Evolutionary conservation across 2,797 vertebrate species (phyloP).

Genomic region (Mionectes olivaceus): DNA sequence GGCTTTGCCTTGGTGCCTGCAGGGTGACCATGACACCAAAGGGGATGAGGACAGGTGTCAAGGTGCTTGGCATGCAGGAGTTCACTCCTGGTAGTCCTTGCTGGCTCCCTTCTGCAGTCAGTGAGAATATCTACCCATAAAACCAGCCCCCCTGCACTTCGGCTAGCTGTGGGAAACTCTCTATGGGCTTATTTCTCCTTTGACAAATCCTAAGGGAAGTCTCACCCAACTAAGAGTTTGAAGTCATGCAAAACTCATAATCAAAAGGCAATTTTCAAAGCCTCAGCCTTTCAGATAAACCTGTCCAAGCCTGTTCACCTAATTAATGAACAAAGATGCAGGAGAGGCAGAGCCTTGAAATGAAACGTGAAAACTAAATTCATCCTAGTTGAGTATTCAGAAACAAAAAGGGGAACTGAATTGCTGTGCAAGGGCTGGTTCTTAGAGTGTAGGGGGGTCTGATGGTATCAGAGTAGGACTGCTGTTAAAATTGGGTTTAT

Average conservation of each 20-base stretch:
- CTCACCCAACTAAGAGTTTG: not conserved
- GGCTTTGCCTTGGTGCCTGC: not conserved
- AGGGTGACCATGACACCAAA: not conserved
- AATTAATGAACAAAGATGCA: not conserved
- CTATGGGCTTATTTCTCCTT: not conserved
- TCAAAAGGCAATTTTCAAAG: not conserved
- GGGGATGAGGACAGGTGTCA: not conserved
- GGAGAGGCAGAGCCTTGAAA: not conserved
- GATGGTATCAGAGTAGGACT: not conserved
- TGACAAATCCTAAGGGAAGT: not conserved
- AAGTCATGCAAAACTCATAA: not conserved
- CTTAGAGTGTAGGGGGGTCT: not conserved
- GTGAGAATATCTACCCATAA: not conserved
- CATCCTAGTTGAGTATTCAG: not conserved
- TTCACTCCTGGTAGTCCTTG: not conserved
- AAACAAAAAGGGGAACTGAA: not conserved
- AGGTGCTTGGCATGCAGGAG: not conserved
- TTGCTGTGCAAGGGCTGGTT: not conserved
- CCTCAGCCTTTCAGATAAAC: not conserved
- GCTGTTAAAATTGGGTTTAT: not conserved
- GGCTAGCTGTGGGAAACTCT: not conserved
- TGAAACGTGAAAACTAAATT: not conserved
- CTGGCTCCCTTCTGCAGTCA: not conserved
- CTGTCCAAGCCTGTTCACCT: not conserved
- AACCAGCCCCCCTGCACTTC: not conserved